Evolutionary conservation across 92 coral and sea anemone genomes (phyloP).

Genomic region (Palythoa grandis): DNA sequence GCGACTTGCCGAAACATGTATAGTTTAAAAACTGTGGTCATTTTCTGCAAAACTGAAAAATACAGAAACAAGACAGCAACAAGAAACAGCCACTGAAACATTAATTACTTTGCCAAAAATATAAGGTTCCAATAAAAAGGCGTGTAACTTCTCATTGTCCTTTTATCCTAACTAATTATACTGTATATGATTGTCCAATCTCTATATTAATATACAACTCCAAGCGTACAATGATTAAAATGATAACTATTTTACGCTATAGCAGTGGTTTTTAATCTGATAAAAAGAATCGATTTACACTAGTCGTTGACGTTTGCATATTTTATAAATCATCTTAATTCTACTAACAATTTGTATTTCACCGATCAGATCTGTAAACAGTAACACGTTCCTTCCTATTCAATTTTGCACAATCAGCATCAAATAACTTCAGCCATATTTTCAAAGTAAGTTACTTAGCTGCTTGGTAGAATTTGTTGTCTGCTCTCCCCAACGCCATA

Average conservation of each 20-base stretch:
- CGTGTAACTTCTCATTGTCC: background rate
- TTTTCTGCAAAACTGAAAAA: background rate
- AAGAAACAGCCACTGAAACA: background rate
- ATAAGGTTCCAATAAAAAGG: background rate
- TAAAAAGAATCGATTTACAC: background rate
- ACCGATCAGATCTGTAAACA: background rate
- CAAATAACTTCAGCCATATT: too few species aligned
- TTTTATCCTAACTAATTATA: background rate
- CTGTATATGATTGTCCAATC: background rate
- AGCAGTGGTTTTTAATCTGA: background rate
- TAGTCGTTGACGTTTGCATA: background rate
- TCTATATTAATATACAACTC: background rate
- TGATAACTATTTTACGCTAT: background rate
- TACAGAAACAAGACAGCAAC: background rate
- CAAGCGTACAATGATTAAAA: slow-evolving; percentile 32
- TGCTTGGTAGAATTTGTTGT: too few species aligned
- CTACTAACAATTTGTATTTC: background rate
- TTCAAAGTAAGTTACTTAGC: too few species aligned
- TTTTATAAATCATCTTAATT: background rate
- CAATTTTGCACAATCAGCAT: too few species aligned
- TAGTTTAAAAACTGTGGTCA: too few species aligned
- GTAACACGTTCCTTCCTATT: too few species aligned
- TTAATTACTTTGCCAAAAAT: background rate
- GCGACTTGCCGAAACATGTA: too few species aligned
- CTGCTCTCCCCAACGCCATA: too few species aligned